Conservation (phyloP, 1,140 invertebrate species). For the Ridgeia piscesae region DNA sequence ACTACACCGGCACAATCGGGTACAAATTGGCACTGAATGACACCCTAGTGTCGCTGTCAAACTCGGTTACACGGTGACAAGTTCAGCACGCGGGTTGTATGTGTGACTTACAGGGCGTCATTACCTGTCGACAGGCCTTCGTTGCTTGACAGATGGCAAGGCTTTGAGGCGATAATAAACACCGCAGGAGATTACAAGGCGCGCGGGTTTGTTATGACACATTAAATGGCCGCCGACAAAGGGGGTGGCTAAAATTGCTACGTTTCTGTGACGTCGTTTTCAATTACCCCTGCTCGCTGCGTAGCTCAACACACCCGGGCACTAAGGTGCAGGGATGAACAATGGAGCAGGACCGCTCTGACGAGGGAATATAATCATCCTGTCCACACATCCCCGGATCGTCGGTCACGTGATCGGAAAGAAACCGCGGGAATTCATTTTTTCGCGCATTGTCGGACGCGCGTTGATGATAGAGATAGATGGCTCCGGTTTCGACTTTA, state of each 20-base stretch:
- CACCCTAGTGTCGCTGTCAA: neutral
- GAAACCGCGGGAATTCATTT: neutral
- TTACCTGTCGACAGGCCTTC: neutral
- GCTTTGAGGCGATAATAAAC: neutral
- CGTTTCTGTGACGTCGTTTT: neutral
- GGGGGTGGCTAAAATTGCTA: neutral
- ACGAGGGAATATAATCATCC: neutral
- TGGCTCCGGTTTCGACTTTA: neutral
- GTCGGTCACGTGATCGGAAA: neutral
- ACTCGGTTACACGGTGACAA: neutral
- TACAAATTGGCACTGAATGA: neutral
- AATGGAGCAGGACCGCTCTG: neutral
- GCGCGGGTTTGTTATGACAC: neutral
- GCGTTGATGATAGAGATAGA: neutral
- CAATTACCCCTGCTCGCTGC: neutral
- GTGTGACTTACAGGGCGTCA: neutral
- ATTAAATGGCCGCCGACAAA: neutral
- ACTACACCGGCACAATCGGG: neutral
- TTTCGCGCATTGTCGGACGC: neutral
- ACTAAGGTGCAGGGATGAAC: neutral
- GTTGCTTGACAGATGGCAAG: neutral
- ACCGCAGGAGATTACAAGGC: neutral
- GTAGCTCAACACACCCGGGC: neutral
- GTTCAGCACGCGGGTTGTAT: neutral
- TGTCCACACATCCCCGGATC: neutral